phyloP scores from a whole-genome alignment of 2,797 vertebrate species.

The Anableps anableps region DNA sequence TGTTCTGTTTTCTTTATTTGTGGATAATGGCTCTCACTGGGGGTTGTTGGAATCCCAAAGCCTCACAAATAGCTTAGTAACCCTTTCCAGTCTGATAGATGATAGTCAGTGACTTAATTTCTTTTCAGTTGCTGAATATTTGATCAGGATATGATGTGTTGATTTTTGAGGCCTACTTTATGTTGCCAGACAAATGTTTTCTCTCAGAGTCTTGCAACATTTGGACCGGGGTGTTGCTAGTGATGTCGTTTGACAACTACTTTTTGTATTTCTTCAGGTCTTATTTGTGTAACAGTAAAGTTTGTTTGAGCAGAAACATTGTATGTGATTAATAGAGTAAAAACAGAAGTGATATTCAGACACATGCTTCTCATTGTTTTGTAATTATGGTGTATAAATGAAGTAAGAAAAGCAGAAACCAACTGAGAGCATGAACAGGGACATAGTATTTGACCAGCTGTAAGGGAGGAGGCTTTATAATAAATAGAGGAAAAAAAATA shows the following conservation, averaged over 20 bases:
- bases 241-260: too few relatives aligned
- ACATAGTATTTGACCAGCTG: not conserved
- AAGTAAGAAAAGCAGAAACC: not conserved
- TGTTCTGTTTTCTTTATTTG: not conserved
- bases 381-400: not conserved
- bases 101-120: not conserved
- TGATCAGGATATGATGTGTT: not conserved
- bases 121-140: not conserved
- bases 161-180: not conserved
- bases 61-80: conserved; percentile 1
- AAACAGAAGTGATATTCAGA: too few relatives aligned
- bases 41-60: not conserved
- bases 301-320: not conserved
- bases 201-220: not conserved
- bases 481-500: not conserved
- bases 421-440: not conserved
- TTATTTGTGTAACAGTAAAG: not conserved
- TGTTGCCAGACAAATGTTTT: not conserved
- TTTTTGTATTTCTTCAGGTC: not conserved
- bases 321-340: not conserved
- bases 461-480: not conserved
- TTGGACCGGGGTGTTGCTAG: not conserved
- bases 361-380: not conserved
- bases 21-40: not conserved
- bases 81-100: not conserved